Evolutionary conservation across 2,888 invertebrate genomes (phyloP).

Genomic region (Sericinus montela): DNA sequence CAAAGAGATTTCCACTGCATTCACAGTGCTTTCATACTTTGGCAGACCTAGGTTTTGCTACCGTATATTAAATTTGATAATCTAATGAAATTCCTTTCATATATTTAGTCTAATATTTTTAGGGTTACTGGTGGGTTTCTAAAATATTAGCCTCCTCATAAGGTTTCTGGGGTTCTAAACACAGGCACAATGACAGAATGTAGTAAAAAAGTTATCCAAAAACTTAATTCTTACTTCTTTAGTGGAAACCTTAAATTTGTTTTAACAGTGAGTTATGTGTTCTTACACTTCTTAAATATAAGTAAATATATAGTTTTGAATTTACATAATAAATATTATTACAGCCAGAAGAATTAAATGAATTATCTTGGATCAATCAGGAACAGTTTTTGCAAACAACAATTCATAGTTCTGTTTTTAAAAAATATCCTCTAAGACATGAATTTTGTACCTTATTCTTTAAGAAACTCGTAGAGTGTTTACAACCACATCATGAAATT

Average conservation of each 20-base stretch:
- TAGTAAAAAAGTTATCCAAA: neutral
- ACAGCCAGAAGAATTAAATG: slow-evolving; percentile 42
- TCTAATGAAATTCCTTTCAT: too few relatives aligned
- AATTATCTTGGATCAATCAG: slow-evolving; percentile 76
- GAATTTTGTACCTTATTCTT: slow-evolving; percentile 83
- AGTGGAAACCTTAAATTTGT: slow-evolving; percentile 17
- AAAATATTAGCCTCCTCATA: too few relatives aligned
- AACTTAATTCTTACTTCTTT: slow-evolving; percentile 13
- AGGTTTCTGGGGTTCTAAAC: too few relatives aligned
- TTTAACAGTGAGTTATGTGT: slow-evolving; percentile 20
- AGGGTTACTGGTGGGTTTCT: too few relatives aligned
- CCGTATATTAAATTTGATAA: too few relatives aligned
- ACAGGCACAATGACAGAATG: too few relatives aligned
- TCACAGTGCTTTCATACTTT: too few relatives aligned
- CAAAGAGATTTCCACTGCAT: too few relatives aligned
- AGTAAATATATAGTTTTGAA: too few relatives aligned
- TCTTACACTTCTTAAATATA: neutral
- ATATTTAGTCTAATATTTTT: too few relatives aligned
- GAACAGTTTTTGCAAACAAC: slow-evolving; percentile 79
- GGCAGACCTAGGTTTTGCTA: too few relatives aligned
- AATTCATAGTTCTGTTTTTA: slow-evolving; percentile 69
- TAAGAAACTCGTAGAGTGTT: slow-evolving; percentile 79
- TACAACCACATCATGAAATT: slow-evolving; percentile 79
- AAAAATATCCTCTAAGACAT: slow-evolving; percentile 80
- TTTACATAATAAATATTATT: slow-evolving; percentile 31